Conservation (phyloP, 2,888 invertebrate species). For the Pachymerium ferrugineum region DNA sequence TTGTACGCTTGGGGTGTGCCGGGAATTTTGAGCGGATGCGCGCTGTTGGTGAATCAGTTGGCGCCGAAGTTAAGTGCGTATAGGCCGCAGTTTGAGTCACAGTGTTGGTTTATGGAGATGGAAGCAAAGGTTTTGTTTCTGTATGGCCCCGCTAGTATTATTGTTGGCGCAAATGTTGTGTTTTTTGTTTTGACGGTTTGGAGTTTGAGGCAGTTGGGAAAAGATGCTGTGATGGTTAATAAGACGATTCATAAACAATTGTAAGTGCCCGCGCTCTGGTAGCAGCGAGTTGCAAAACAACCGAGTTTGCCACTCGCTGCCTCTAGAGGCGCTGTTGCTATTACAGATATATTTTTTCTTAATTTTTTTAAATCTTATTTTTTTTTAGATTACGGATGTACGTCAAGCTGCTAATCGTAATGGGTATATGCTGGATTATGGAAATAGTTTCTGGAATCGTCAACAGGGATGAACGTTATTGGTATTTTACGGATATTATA, state of each 20-base stretch:
- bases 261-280: no score
- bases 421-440: background rate
- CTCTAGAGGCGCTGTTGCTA: no score
- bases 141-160: conserved; percentile 33
- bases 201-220: conserved; percentile 30
- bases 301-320: no score
- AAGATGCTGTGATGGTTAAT: conserved; percentile 31
- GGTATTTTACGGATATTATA: background rate
- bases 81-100: conserved; percentile 7
- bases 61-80: background rate
- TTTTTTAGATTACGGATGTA: background rate
- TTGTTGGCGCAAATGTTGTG: conserved; percentile 32
- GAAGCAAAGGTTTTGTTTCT: conserved; percentile 22
- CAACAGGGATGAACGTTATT: background rate
- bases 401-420: background rate
- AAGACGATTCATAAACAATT: conserved; percentile 36
- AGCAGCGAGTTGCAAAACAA: no score
- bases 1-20: conserved; percentile 36
- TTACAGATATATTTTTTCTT: background rate
- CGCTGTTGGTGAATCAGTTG: conserved; percentile 25
- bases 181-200: conserved; percentile 34
- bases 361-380: background rate
- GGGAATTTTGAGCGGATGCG: background rate
- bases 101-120: conserved; percentile 34
- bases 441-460: background rate